These are phyloP conservation scores for Nasonia oneida DNA, from an alignment of 2,888 invertebrate species.

Conservation along the genomic window DNA sequence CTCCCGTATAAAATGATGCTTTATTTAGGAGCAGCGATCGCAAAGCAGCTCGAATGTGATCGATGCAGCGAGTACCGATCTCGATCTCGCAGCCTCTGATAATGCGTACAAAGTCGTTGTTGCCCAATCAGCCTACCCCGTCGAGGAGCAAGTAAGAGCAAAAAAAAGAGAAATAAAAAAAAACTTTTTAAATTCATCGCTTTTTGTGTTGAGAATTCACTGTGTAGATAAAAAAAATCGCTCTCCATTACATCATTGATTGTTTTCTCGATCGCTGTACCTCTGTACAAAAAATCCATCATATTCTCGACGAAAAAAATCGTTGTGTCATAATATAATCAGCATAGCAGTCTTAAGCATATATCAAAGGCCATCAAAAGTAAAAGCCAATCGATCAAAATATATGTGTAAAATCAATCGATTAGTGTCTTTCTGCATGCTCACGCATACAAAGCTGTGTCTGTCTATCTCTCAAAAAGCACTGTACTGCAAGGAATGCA, in stretches of 20 bases:
- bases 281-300: too few relatives aligned
- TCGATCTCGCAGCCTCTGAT: constrained; percentile 67
- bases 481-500: not conserved
- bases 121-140: constrained; percentile 28
- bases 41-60: constrained; percentile 57
- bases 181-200: constrained; percentile 16
- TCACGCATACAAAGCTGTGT: not conserved
- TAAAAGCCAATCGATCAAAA: not conserved
- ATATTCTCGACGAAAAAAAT: not conserved
- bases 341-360: not conserved
- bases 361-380: not conserved
- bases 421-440: constrained; percentile 4
- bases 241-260: not conserved
- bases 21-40: constrained; percentile 58
- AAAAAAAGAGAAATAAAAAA: constrained; percentile 22
- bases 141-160: constrained; percentile 55
- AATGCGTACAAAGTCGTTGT: constrained; percentile 63
- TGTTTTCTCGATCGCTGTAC: not conserved
- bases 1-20: constrained; percentile 50
- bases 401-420: not conserved
- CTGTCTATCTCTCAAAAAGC: not conserved
- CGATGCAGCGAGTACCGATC: constrained; percentile 60
- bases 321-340: not conserved
- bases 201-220: not conserved
- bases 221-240: constrained; percentile 8